Evolutionary conservation across 2,113 vertebrate genomes (phyloP).

Genomic region (Otis tarda): DNA sequence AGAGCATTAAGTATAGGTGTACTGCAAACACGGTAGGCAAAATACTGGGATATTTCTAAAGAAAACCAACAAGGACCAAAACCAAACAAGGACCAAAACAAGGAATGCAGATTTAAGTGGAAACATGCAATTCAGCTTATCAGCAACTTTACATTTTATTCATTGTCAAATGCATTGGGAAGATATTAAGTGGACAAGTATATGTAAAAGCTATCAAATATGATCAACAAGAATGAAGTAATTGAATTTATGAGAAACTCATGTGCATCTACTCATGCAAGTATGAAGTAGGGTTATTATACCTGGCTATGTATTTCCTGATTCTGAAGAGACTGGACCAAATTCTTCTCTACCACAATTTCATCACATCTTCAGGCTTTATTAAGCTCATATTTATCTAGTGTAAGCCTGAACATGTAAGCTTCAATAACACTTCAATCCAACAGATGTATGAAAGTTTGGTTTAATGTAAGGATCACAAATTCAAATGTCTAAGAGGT

Average conservation of each 20-base stretch:
- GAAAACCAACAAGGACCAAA: neutral
- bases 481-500: neutral
- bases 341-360: neutral
- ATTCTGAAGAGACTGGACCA: neutral
- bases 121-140: constrained; percentile 52
- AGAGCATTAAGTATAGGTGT: constrained; percentile 19
- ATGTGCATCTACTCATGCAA: neutral
- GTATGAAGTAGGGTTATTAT: neutral
- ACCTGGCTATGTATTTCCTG: neutral
- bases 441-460: neutral
- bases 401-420: neutral
- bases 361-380: neutral
- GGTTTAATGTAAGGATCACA: neutral
- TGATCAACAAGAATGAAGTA: neutral
- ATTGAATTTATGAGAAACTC: neutral
- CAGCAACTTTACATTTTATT: constrained; percentile 48
- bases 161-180: constrained; percentile 44
- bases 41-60: constrained; percentile 26
- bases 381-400: neutral
- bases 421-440: neutral
- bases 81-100: neutral
- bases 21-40: constrained; percentile 3
- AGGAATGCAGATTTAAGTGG: constrained; percentile 54
- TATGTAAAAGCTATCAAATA: neutral
- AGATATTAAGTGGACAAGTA: neutral